Evolutionary conservation across 2,888 invertebrate species (phyloP), one percentile per base, ranked within the genome.

Genomic region (Ptycholaimellus sp.): DNA sequence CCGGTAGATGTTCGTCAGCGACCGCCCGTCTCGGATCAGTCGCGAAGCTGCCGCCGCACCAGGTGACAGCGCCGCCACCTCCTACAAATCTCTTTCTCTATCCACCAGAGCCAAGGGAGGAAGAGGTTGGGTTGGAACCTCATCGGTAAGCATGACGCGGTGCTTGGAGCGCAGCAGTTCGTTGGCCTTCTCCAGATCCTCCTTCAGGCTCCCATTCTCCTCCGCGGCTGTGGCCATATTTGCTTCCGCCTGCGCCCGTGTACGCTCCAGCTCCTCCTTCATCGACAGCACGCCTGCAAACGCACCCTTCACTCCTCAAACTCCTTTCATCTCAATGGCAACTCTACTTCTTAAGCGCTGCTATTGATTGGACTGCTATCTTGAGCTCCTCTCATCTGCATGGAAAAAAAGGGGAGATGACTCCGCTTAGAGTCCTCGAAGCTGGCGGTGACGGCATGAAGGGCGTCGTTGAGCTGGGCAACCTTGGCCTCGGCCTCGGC

Each of bases 1-100:
- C 1, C 76, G 74, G 61, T 87, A 90, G 42, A 90, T 72, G 62
- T 85, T 80, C 1, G 87, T 85, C 13, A 87, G 65, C 3, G 81
- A 76, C 69, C 82, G 73, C 30, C 82, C 81, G 13, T 78, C 13
- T 13, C 13, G 78, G 14, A 85, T 66, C 27, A 83, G 67, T 50
- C 74, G 72, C 54, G 77, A 77, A 3, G 81, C 76, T 30, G 76
- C 72, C 4, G 82, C 79, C 5, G 85, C 85, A n/a, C 78, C 72
- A 23, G 85, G 83, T 18, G 79, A 77, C 42, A 79, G 58, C 49
- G 72, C 72, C 56, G 74, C 76, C 36, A 80, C 67, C 36, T 74
- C 74, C 54, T n/a, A n/a, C n/a, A n/a, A n/a, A n/a, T n/a, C n/a
- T n/a, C n/a, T n/a, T n/a, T n/a, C n/a, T n/a, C n/a, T n/a, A n/a